Conservation (phyloP, 2,888 invertebrate species). For the Cosmopolites sordidus region DNA sequence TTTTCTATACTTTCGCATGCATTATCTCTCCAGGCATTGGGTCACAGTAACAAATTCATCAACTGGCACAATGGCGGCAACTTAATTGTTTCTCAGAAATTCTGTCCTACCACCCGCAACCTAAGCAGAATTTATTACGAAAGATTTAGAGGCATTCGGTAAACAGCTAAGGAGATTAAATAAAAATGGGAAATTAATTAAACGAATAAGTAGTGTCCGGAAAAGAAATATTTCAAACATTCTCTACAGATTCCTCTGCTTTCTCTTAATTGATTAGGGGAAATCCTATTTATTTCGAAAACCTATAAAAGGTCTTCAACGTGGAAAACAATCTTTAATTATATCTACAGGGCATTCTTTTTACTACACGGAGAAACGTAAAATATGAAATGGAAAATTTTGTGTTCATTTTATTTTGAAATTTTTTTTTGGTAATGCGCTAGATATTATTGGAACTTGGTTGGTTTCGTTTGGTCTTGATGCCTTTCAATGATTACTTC, state of each 20-base stretch:
- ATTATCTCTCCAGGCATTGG: too few relatives aligned
- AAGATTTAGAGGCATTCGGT: neutral
- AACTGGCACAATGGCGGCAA: constrained; percentile 8
- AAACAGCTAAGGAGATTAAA: neutral
- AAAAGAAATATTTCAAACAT: neutral
- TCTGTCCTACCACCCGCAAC: neutral
- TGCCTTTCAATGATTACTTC: too few relatives aligned
- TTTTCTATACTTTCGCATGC: too few relatives aligned
- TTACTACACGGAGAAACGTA: too few relatives aligned
- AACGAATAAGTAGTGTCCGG: neutral
- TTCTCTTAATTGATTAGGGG: neutral
- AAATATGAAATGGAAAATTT: too few relatives aligned
- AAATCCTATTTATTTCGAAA: neutral
- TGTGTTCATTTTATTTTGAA: too few relatives aligned
- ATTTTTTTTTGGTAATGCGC: too few relatives aligned
- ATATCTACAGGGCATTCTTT: too few relatives aligned
- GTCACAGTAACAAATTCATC: too few relatives aligned
- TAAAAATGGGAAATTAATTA: constrained; percentile 1
- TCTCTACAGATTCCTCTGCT: neutral
- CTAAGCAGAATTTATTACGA: constrained; percentile 3
- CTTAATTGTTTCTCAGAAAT: constrained; percentile 6
- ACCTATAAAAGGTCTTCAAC: neutral
- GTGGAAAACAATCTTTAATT: neutral
- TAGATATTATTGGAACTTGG: too few relatives aligned
- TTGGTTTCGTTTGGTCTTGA: too few relatives aligned